Conservation (phyloP, 2,888 invertebrate species). For the Serrognathus titanus region DNA sequence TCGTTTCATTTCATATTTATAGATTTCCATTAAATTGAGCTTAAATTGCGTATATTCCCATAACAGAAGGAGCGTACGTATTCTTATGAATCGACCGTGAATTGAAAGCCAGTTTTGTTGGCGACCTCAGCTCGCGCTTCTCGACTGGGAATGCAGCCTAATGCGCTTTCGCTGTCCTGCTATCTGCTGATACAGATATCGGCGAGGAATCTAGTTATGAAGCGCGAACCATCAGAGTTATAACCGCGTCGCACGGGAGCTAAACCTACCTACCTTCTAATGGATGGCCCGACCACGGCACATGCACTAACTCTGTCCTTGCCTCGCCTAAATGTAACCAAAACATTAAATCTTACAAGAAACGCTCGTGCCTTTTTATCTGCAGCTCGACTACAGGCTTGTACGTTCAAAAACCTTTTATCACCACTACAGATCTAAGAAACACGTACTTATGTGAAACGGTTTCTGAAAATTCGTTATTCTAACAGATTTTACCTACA, state of each 20-base stretch:
- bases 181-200: constrained; percentile 47
- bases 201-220: constrained; percentile 40
- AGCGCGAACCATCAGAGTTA: constrained; percentile 37
- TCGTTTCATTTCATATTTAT: constrained; percentile 2
- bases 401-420: too few relatives aligned
- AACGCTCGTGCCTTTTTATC: neutral
- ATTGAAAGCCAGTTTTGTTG: neutral
- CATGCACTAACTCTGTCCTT: neutral
- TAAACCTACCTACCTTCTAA: constrained; percentile 23
- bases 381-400: neutral
- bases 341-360: constrained; percentile 2
- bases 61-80: neutral
- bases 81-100: constrained; percentile 2
- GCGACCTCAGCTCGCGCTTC: neutral
- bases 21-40: constrained; percentile 1
- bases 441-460: too few relatives aligned
- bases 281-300: constrained; percentile 14
- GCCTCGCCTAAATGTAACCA: constrained; percentile 1
- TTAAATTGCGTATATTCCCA: constrained; percentile 1
- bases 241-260: constrained; percentile 33
- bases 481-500: too few relatives aligned
- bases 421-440: too few relatives aligned
- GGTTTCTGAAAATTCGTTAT: too few relatives aligned
- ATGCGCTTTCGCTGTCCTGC: constrained; percentile 47
- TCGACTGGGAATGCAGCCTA: constrained; percentile 39